phyloP scores from a whole-genome alignment of 2,888 invertebrate genomes.

The Cheilosia variabilis region DNA sequence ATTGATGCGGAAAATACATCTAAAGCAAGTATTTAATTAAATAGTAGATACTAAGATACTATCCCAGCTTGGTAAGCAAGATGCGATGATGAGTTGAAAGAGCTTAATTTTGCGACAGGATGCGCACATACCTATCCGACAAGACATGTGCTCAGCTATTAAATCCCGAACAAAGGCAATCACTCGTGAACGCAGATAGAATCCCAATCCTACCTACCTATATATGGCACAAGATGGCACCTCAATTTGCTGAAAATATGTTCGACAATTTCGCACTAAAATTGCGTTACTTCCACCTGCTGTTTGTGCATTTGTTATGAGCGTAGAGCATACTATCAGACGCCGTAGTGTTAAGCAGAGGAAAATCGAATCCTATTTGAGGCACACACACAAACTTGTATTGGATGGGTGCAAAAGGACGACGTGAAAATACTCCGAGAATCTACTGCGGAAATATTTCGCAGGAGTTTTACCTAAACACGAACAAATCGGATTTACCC shows the following conservation, averaged over 20 bases:
- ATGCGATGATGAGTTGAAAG: slow-evolving; percentile 11
- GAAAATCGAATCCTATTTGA: slow-evolving; percentile 63
- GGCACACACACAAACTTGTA: slow-evolving; percentile 15
- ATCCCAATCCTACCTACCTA: slow-evolving; percentile 25
- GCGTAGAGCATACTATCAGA: slow-evolving; percentile 29
- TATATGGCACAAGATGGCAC: slow-evolving; percentile 39
- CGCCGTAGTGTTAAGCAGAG: not conserved
- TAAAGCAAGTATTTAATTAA: slow-evolving; percentile 33
- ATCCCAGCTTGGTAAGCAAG: not conserved
- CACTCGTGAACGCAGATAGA: slow-evolving; percentile 26
- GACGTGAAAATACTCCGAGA: slow-evolving; percentile 26
- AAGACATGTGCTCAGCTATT: slow-evolving; percentile 17
- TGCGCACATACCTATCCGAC: slow-evolving; percentile 7
- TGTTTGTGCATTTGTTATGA: slow-evolving; percentile 57
- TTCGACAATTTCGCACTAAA: slow-evolving; percentile 64
- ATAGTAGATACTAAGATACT: slow-evolving; percentile 16
- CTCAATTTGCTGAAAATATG: slow-evolving; percentile 67
- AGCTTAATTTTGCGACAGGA: slow-evolving; percentile 7
- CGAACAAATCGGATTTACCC: slow-evolving; percentile 65
- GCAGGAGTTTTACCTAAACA: slow-evolving; percentile 67
- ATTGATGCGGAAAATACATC: slow-evolving; percentile 34
- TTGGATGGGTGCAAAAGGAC: slow-evolving; percentile 1
- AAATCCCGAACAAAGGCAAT: slow-evolving; percentile 17
- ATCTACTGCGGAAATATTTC: slow-evolving; percentile 64
- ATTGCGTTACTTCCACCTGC: slow-evolving; percentile 56